Percentiles rank a stretch among this genome's conserved stretches.
phyloP scores from a whole-genome alignment of 2,797 vertebrate genomes.

The Thamnophis elegans region DNA sequence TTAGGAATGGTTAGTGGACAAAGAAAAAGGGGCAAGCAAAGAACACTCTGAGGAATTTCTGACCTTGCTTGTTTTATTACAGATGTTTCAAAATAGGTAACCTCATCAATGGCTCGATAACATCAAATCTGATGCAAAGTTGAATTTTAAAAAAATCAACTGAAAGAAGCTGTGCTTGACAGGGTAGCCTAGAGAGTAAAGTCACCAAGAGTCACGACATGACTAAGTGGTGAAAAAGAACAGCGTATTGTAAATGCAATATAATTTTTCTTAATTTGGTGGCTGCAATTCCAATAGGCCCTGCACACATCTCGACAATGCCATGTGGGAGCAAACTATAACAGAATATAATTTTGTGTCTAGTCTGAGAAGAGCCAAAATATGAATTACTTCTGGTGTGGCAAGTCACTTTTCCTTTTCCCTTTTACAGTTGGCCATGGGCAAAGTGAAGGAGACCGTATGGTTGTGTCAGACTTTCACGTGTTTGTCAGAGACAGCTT shows the following conservation, averaged over 20 bases:
- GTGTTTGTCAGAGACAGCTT: constrained; percentile 87
- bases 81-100: neutral
- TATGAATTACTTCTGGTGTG: neutral
- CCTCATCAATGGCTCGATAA: neutral
- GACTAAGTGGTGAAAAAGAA: neutral
- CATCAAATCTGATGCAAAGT: neutral
- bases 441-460: constrained; percentile 92
- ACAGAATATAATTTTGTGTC: neutral
- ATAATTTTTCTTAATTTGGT: neutral
- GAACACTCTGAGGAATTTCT: neutral
- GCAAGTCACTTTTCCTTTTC: constrained; percentile 25
- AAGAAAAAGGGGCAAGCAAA: neutral
- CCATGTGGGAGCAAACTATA: neutral
- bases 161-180: neutral
- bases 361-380: neutral
- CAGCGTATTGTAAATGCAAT: neutral
- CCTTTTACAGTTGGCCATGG: constrained; percentile 87
- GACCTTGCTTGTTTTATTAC: neutral
- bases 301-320: neutral
- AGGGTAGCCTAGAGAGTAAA: neutral
- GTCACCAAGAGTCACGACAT: neutral
- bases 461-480: constrained; percentile 92
- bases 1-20: neutral
- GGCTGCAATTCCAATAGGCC: neutral
- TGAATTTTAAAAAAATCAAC: neutral